Evolutionary conservation across 2,797 vertebrate species (phyloP).

Genomic region (Adelosebastes latens): DNA sequence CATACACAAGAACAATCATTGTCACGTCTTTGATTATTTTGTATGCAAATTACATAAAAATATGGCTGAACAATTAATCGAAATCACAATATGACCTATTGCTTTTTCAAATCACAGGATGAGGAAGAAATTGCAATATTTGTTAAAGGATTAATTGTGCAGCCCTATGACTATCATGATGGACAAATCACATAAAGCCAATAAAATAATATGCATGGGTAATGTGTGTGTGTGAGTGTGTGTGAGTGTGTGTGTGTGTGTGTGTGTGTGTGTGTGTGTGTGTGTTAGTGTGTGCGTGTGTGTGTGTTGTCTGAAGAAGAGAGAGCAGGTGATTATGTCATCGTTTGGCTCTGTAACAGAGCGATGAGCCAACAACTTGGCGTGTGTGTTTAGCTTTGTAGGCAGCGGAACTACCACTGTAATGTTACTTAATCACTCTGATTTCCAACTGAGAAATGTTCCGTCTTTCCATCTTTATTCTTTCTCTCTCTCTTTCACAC

Average conservation of each 20-base stretch:
- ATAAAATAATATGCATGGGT: neutral
- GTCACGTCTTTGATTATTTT: neutral
- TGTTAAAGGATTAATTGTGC: too few species aligned
- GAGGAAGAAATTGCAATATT: too few species aligned
- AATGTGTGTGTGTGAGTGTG: neutral
- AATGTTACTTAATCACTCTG: slow-evolving; percentile 49
- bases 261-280: neutral
- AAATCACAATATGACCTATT: too few species aligned
- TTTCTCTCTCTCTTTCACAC: neutral
- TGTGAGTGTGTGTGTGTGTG: too few species aligned
- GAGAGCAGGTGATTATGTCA: slow-evolving; percentile 66
- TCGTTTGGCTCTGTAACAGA: slow-evolving; percentile 45
- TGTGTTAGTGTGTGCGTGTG: too few species aligned
- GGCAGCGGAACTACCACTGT: slow-evolving; percentile 44
- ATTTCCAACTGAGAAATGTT: slow-evolving; percentile 52
- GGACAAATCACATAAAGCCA: neutral
- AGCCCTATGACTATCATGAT: neutral
- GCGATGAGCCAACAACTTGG: slow-evolving; percentile 49
- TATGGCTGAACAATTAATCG: fast-evolving
- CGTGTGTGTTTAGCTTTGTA: slow-evolving; percentile 15
- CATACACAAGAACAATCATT: neutral
- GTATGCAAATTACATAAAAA: neutral
- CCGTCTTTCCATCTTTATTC: slow-evolving; percentile 35
- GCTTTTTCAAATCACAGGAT: too few species aligned
- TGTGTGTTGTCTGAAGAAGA: slow-evolving; percentile 11